phyloP scores from a whole-genome alignment of 2,797 vertebrate species.

The Acanthiza pusilla region DNA sequence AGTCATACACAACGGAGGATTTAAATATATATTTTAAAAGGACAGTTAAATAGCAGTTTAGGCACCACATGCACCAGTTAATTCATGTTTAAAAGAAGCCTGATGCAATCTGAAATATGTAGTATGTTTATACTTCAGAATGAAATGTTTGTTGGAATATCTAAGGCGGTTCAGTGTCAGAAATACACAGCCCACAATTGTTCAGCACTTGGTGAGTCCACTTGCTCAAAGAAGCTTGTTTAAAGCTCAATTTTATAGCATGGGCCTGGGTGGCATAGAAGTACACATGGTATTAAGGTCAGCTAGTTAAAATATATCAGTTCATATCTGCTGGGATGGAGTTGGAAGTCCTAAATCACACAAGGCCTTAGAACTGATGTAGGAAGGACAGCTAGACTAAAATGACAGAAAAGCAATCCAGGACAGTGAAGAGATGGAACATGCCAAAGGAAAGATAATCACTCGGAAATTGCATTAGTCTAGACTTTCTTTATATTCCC shows the following conservation, averaged over 20 bases:
- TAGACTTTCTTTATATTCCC: neutral
- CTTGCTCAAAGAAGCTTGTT: neutral
- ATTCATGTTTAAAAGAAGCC: neutral
- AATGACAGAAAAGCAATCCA: neutral
- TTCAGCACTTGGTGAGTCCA: neutral
- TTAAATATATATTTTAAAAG: neutral
- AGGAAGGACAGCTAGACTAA: neutral
- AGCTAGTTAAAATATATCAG: neutral
- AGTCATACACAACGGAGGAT: neutral
- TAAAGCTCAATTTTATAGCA: neutral
- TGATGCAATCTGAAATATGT: neutral
- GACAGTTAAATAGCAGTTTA: neutral
- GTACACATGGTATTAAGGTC: neutral
- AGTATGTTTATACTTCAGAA: neutral
- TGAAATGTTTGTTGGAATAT: neutral
- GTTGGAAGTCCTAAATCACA: neutral
- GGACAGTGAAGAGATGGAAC: neutral
- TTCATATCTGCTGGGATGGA: neutral
- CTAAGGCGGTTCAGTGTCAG: neutral
- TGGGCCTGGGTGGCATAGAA: neutral
- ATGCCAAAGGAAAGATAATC: neutral
- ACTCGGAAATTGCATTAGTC: neutral
- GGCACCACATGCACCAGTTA: neutral
- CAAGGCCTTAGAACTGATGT: neutral
- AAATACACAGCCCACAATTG: neutral